Percentiles rank a stretch among this genome's conserved stretches.
phyloP scores from a whole-genome alignment of 1,140 invertebrate species.

The Pteromalus puparum region DNA sequence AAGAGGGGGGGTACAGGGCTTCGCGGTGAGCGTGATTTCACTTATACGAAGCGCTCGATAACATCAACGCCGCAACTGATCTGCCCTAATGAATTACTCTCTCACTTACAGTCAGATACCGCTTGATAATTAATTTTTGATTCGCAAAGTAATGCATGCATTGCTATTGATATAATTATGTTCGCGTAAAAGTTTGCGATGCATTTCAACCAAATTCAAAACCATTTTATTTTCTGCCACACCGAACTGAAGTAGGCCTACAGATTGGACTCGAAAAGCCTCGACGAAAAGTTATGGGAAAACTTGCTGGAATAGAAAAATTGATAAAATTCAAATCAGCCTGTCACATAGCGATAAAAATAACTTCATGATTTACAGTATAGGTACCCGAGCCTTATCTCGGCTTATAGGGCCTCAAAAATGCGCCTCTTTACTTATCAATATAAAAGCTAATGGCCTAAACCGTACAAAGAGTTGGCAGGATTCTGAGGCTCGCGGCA shows the following conservation, averaged over 20 bases:
- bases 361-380: no score
- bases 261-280: no score
- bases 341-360: no score
- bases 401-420: not conserved
- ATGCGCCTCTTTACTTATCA: not conserved
- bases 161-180: no score
- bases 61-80: conserved; percentile 37
- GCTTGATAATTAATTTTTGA: conserved; percentile 26
- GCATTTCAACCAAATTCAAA: no score
- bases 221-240: no score
- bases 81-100: conserved; percentile 45
- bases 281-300: no score
- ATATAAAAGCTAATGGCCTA: conserved; percentile 21
- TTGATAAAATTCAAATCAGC: no score
- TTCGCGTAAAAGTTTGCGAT: no score
- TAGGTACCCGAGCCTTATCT: not conserved
- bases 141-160: not conserved
- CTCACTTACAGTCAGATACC: not conserved
- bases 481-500: not conserved
- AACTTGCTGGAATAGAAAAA: no score
- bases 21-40: conserved; percentile 41
- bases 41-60: conserved; percentile 41
- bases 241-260: no score
- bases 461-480: conserved; percentile 16
- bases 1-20: not conserved